Percentiles rank a stretch among this genome's conserved stretches.
phyloP scores from a whole-genome alignment of 2,888 invertebrate species.

The Aphodius granarius region DNA sequence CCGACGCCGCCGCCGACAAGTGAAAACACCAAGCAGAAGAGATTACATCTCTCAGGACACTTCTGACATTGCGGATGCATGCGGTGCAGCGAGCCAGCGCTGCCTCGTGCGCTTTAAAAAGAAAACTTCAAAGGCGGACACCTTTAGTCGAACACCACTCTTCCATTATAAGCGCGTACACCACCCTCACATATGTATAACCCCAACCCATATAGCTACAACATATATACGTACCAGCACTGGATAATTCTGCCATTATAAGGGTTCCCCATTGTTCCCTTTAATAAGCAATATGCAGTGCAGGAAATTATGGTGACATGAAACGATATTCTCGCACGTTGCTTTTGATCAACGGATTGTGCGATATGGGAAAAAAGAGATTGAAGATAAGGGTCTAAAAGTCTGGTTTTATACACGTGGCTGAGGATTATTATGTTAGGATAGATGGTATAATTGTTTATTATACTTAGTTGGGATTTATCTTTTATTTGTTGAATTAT shows the following conservation, averaged over 20 bases:
- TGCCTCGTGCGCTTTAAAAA: not conserved
- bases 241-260: not conserved
- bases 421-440: too few species aligned
- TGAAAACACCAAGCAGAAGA: not conserved
- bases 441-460: too few species aligned
- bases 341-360: slow-evolving; percentile 5
- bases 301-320: not conserved
- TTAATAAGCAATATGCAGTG: slow-evolving; percentile 12
- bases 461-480: too few species aligned
- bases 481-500: too few species aligned
- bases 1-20: not conserved
- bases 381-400: not conserved
- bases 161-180: slow-evolving; percentile 4
- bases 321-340: not conserved
- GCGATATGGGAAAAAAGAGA: not conserved
- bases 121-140: slow-evolving; percentile 11
- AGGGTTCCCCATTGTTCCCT: slow-evolving; percentile 4
- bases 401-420: not conserved
- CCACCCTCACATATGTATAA: not conserved
- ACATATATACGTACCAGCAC: not conserved
- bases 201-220: not conserved
- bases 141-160: slow-evolving; percentile 12
- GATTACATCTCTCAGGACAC: not conserved
- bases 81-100: not conserved
- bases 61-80: not conserved